Evolutionary conservation across 2,797 vertebrate genomes (phyloP).

Genomic region (Xenops minutus): DNA sequence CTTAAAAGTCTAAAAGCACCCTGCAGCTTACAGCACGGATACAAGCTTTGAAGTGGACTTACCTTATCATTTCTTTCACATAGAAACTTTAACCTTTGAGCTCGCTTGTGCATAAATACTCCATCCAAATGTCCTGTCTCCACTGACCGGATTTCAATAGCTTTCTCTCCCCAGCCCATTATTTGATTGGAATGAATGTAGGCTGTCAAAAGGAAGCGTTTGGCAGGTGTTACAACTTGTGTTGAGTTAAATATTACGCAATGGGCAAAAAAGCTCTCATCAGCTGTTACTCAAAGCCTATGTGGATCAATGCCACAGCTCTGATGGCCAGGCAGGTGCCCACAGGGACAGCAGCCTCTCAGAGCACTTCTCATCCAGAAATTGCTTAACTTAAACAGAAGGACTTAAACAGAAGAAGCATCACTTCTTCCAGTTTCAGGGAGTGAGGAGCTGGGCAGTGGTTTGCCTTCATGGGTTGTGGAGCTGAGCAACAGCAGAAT

Average conservation of each 20-base stretch:
- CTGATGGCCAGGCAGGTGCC: neutral
- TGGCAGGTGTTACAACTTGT: slow-evolving; percentile 67
- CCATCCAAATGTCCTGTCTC: slow-evolving; percentile 99
- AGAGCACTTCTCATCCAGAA: neutral
- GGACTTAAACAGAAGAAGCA: neutral
- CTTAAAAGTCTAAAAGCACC: slow-evolving; percentile 63
- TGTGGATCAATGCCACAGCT: slow-evolving; percentile 51
- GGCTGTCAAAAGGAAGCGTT: slow-evolving; percentile 83
- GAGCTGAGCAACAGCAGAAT: neutral
- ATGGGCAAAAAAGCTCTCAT: slow-evolving; percentile 46
- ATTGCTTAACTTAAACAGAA: no score
- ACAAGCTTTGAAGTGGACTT: slow-evolving; percentile 73
- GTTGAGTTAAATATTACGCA: slow-evolving; percentile 49
- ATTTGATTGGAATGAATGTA: slow-evolving; percentile 99
- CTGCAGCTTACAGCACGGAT: slow-evolving; percentile 55
- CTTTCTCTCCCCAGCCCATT: slow-evolving; percentile 99
- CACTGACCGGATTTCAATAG: slow-evolving; percentile 99
- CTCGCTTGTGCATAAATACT: slow-evolving; percentile 99
- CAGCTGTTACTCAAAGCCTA: slow-evolving; percentile 58
- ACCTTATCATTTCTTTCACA: slow-evolving; percentile 99
- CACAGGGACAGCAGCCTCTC: neutral
- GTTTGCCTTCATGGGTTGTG: neutral
- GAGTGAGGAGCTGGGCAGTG: neutral
- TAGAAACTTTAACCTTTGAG: slow-evolving; percentile 98
- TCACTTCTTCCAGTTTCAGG: rapidly evolving